Evolutionary conservation across 1,140 invertebrate genomes (phyloP).

Genomic region (Drosophila lacteicornis): DNA sequence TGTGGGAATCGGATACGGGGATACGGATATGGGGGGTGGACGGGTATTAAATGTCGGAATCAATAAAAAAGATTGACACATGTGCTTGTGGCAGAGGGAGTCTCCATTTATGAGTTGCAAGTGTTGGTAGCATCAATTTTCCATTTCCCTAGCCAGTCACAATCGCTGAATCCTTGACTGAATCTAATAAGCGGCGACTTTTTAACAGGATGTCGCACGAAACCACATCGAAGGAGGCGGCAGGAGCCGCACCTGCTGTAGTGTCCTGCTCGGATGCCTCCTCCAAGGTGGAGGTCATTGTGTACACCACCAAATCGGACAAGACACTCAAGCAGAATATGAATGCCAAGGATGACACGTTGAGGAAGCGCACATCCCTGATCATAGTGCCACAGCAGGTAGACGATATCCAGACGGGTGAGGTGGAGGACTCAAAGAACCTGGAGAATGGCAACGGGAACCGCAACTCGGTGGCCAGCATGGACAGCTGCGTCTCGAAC

Average conservation of each 20-base stretch:
- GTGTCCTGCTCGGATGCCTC: conserved; percentile 42
- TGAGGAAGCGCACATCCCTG: conserved; percentile 82
- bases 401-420: conserved; percentile 16
- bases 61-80: conserved; percentile 82
- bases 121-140: conserved; percentile 71
- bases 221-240: not conserved
- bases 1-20: conserved; percentile 23
- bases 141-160: conserved; percentile 7
- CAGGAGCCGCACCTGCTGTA: not conserved
- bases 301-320: conserved; percentile 78
- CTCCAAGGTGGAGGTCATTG: conserved; percentile 82
- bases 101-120: conserved; percentile 25
- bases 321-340: conserved; percentile 84
- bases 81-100: conserved; percentile 16
- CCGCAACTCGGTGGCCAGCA: conserved; percentile 79
- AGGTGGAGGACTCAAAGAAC: not conserved
- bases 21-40: conserved; percentile 4
- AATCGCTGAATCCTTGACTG: not conserved
- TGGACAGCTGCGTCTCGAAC: conserved; percentile 76
- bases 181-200: conserved; percentile 19
- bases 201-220: conserved; percentile 74
- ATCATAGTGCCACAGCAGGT: conserved; percentile 81
- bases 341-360: conserved; percentile 82
- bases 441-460: conserved; percentile 50
- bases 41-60: conserved; percentile 78